Evolutionary conservation across 2,888 invertebrate genomes (phyloP).

Genomic region (Athalia rosae): DNA sequence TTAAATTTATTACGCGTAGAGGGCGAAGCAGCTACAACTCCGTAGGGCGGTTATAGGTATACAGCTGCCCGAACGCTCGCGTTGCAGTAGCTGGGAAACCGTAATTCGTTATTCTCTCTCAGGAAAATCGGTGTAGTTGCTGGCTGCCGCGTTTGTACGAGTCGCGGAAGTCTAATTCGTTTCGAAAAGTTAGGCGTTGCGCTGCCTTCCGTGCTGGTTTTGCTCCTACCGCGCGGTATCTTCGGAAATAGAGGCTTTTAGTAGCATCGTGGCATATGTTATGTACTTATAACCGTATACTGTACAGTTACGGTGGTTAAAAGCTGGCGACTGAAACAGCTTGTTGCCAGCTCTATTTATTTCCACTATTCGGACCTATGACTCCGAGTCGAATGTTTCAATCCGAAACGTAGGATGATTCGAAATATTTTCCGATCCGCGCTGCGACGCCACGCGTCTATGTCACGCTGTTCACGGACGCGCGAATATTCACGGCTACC

Average conservation of each 20-base stretch:
- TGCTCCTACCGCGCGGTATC: too few species aligned
- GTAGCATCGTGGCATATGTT: background rate
- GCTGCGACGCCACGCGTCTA: too few species aligned
- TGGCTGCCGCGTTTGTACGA: constrained; percentile 10
- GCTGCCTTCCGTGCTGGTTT: background rate
- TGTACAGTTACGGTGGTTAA: constrained; percentile 1
- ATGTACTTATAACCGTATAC: background rate
- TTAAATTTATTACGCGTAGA: constrained; percentile 25
- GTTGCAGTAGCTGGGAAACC: background rate
- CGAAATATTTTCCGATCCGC: too few species aligned
- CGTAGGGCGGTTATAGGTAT: too few species aligned
- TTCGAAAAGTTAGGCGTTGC: constrained; percentile 35
- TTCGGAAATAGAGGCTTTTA: constrained; percentile 36
- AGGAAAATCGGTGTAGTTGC: constrained; percentile 23
- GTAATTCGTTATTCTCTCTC: constrained; percentile 25
- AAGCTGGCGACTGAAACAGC: background rate
- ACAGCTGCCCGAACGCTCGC: too few species aligned
- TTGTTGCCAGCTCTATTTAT: too few species aligned
- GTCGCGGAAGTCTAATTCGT: constrained; percentile 37
- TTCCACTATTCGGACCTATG: too few species aligned
- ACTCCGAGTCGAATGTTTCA: too few species aligned
- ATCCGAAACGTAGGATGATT: too few species aligned
- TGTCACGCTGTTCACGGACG: too few species aligned
- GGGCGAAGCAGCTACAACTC: background rate
- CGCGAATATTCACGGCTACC: too few species aligned